Percentiles rank a stretch among this genome's conserved stretches.
These are phyloP conservation scores for Leptopilina syphax DNA, from an alignment of 2,888 invertebrate species.

Conservation along the genomic window DNA sequence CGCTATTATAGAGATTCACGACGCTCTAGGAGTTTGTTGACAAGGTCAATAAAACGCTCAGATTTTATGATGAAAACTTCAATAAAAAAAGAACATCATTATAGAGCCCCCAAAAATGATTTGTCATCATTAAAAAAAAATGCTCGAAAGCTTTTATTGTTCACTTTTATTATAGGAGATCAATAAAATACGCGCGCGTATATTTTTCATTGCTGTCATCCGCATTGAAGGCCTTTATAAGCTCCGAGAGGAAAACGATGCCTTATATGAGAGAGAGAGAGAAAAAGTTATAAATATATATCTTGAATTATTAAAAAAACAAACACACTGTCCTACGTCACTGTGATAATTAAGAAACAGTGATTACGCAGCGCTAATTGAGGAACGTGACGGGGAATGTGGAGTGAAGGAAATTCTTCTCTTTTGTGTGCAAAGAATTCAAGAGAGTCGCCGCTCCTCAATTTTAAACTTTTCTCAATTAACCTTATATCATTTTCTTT, in stretches of 20 bases:
- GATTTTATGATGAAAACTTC: conserved; percentile 22
- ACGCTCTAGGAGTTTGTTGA: conserved; percentile 3
- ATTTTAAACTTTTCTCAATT: conserved; percentile 30
- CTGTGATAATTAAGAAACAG: conserved; percentile 37
- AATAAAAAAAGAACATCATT: not conserved
- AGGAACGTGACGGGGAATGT: conserved; percentile 34
- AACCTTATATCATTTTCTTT: not conserved
- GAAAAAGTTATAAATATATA: not conserved
- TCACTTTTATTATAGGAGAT: no score
- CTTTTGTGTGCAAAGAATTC: conserved; percentile 20
- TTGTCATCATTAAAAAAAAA: not conserved
- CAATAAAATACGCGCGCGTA: no score
- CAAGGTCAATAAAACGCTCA: conserved; percentile 18
- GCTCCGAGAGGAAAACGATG: no score
- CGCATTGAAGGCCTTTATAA: not conserved
- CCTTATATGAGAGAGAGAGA: not conserved
- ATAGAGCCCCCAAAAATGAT: not conserved
- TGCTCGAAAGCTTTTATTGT: no score
- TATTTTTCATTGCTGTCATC: no score
- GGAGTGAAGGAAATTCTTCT: conserved; percentile 30
- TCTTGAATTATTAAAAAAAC: conserved; percentile 22
- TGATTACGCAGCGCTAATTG: conserved; percentile 38
- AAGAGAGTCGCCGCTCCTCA: conserved; percentile 10
- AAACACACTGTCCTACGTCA: conserved; percentile 31
- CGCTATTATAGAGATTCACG: conserved; percentile 11